Base-by-base conservation (phyloP, 1,140 invertebrate genomes). In the Oppia nitens region DNA sequence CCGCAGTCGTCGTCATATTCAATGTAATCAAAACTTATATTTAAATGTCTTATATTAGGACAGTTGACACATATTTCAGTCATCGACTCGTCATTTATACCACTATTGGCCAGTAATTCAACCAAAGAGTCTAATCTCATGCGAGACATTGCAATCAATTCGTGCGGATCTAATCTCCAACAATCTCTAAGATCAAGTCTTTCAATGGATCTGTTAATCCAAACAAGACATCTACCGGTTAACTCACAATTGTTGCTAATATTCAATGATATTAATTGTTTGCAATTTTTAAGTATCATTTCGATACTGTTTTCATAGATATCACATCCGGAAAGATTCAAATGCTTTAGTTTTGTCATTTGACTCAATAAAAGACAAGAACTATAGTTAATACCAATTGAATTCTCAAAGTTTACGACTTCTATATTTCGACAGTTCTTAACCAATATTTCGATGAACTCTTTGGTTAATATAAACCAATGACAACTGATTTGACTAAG, bases 11-110 rank as follows among this genome's bases (percentile, higher is more conserved):
- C 47, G 28, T 57, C 4, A 24, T 49, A 49, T 40, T 25, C 50
- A 25, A 57, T 49, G n/a, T 57, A 45, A n/a, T 57, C 56, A 28
- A 57, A 57, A 40, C 56, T 57, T 24, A 57, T 57, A 47, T 57
- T 47, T 29, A 57, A 28, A 45, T 57, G 56, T 11, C 12, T 12
- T 3, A 57, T 2, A 49, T 28, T 32, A 17, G 45, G 17, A 50
- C 45, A 50, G 2, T 57, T 48, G 11, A 24, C 20, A 45, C 23
- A 21, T n/a, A 57, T 49, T 3, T 20, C 29, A 11, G 2, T 27
- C 24, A 57, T 28, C 25, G 56, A 57, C 21, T 57, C 1, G 25
- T 57, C 48, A 40, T 40, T 51, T n/a, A 57, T 49, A 1, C 56
- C 56, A 45, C 56, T 57, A 47, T 57, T 57, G 17, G 24, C 27